These are phyloP conservation scores for Thinocorus orbignyianus DNA, from an alignment of 2,113 vertebrate genomes.

Conservation along the genomic window DNA sequence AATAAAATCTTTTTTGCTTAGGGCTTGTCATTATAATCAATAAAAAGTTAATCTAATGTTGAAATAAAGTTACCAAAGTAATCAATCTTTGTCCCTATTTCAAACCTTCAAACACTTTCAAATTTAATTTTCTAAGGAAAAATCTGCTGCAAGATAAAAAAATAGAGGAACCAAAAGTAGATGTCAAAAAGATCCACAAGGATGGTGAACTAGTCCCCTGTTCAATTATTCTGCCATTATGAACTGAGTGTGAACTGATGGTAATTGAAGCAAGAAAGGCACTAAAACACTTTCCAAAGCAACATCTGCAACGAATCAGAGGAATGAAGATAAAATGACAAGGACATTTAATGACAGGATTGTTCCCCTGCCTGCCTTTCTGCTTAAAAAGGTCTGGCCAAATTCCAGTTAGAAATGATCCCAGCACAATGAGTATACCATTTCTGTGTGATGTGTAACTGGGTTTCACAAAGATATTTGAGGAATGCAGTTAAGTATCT, in stretches of 20 bases:
- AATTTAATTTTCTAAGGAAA: conserved; percentile 27
- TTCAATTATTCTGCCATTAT: conserved; percentile 39
- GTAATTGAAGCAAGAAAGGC: conserved; percentile 44
- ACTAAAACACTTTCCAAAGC: conserved; percentile 46
- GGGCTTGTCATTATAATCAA: neutral
- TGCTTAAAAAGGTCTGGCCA: conserved; percentile 60
- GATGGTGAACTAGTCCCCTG: neutral
- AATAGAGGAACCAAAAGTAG: neutral
- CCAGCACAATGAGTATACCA: conserved; percentile 12
- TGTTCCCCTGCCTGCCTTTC: conserved; percentile 52
- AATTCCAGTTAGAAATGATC: conserved; percentile 63
- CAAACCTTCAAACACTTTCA: conserved; percentile 1
- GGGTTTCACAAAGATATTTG: conserved; percentile 56
- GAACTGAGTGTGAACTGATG: conserved; percentile 49
- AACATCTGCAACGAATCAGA: conserved; percentile 70
- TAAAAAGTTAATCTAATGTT: neutral
- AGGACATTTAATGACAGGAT: conserved; percentile 58
- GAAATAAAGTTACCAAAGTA: conserved; percentile 16
- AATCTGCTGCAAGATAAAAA: conserved; percentile 1
- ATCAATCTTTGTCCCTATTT: neutral
- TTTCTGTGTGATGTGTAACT: conserved; percentile 47
- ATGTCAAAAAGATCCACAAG: conserved; percentile 28
- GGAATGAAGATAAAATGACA: conserved; percentile 71
- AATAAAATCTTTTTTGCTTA: neutral
- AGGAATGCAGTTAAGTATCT: conserved; percentile 72